Base-by-base conservation (phyloP, 2,113 vertebrate species). In the Prietella phreatophila region DNA sequence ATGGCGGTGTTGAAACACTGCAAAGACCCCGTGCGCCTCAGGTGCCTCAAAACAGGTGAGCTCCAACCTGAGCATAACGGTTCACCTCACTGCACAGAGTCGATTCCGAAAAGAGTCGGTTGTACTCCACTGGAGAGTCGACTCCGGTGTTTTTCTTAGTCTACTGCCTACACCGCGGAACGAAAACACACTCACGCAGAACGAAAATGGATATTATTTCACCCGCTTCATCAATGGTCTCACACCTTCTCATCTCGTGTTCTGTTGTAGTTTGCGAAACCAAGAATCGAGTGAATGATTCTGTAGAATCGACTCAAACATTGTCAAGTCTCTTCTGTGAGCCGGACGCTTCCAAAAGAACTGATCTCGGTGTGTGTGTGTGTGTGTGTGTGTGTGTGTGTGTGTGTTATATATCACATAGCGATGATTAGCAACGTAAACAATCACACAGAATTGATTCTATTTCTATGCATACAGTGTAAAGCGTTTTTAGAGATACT, bases 21-120 rank as follows among this genome's bases (percentile, higher is more conserved):
- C 95, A 98, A 96, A 94, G 97, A 98, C 92, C 98, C 98, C 87
- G 95, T 99, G 87, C 96, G 97, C 50, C 96, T 99, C 90, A 99
- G 99, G 95, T 98, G 97, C 93, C 97, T 99, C 94, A 97, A 96
- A 93, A 97, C 97, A 98, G 98, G 97, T 99, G 94, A 95, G 96
- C 15, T 13, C 20, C 56, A 14, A 73, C 42, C 63, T 36, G 61
- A 56, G 20, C 47, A 19, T 22, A 17, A 55, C 65, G 8, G 55
- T 27, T 67, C n/a, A 65, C 42, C 15, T 15, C 0, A 13, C 25
- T 6, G 33, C 20, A 42, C 17, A 1, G 56, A 82, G 56, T 61
- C 80, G 56, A 36, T 10, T 22, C 55, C 42, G 2, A 7, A 78
- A 78, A 7, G 42, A 78, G 75, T 78, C 75, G 11, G 42, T 22